Evolutionary conservation across 92 coral and sea anemone genomes (phyloP).

Genomic region (Porites divaricata): DNA sequence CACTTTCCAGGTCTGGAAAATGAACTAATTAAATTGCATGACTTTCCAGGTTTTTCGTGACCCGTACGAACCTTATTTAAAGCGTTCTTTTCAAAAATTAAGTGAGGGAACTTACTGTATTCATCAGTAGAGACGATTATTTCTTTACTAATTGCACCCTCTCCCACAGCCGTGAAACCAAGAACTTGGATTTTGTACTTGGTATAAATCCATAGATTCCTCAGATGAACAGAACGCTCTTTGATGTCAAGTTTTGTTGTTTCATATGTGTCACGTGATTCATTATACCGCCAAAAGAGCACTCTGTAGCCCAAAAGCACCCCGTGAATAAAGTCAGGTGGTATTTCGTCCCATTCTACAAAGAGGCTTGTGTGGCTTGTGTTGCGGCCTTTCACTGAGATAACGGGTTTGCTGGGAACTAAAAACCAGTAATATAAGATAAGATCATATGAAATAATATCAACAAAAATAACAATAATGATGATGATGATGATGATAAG

Average conservation of each 20-base stretch:
- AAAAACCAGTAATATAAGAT: neutral
- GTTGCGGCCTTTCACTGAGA: slow-evolving; percentile 62
- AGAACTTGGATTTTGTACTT: slow-evolving; percentile 73
- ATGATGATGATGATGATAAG: too few relatives aligned
- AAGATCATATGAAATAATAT: too few relatives aligned
- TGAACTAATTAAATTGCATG: too few relatives aligned
- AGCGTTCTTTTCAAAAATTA: too few relatives aligned
- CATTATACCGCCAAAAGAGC: slow-evolving; percentile 61
- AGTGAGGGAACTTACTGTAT: slow-evolving; percentile 69
- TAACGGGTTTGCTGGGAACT: slow-evolving; percentile 88
- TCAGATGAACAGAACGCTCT: slow-evolving; percentile 26
- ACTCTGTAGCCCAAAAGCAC: slow-evolving; percentile 84
- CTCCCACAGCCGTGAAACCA: slow-evolving; percentile 87
- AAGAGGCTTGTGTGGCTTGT: slow-evolving; percentile 80
- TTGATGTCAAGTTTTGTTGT: slow-evolving; percentile 38
- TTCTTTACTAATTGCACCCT: slow-evolving; percentile 68
- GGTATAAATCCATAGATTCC: slow-evolving; percentile 81
- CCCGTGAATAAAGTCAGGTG: slow-evolving; percentile 74
- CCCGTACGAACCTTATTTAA: too few relatives aligned
- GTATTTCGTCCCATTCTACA: slow-evolving; percentile 81
- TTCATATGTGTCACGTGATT: slow-evolving; percentile 60
- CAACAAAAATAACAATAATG: too few relatives aligned
- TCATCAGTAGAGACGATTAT: slow-evolving; percentile 84
- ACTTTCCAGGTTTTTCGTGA: too few relatives aligned
- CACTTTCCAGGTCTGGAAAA: too few relatives aligned